These are phyloP conservation scores for Anseranas semipalmata DNA, from an alignment of 2,113 vertebrate species.

Conservation along the genomic window DNA sequence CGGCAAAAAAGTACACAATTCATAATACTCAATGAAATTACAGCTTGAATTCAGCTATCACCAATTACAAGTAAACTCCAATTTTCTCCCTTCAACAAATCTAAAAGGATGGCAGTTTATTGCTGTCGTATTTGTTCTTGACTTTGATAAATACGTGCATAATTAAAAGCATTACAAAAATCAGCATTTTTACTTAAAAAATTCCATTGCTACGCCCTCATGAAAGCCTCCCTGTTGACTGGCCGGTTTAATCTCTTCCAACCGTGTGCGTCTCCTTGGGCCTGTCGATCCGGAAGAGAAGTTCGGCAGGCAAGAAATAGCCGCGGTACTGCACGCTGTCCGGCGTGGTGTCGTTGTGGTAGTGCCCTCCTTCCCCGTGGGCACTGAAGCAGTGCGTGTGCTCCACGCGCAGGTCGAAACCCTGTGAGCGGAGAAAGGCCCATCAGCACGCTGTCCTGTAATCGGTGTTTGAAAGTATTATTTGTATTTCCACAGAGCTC, in stretches of 20 bases:
- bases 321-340: slow-evolving; percentile 89
- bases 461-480: not conserved
- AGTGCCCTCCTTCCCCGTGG: slow-evolving; percentile 94
- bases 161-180: not conserved
- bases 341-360: slow-evolving; percentile 93
- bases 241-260: slow-evolving; percentile 80
- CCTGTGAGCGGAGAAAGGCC: slow-evolving; percentile 72
- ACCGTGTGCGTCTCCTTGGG: slow-evolving; percentile 84
- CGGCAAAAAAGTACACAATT: not conserved
- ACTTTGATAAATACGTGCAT: not conserved
- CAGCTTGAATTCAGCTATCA: accelerated
- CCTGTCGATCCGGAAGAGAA: slow-evolving; percentile 90
- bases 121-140: not conserved
- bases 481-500: accelerated
- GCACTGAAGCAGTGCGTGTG: slow-evolving; percentile 96
- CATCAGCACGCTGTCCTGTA: accelerated
- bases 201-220: accelerated
- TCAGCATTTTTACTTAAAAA: not conserved
- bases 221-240: accelerated
- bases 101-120: not conserved
- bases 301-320: slow-evolving; percentile 90
- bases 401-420: slow-evolving; percentile 91
- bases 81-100: not conserved
- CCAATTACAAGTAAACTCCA: accelerated
- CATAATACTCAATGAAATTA: not conserved